Evolutionary conservation across 2,113 vertebrate species (phyloP).

Genomic region (Zingel zingel): DNA sequence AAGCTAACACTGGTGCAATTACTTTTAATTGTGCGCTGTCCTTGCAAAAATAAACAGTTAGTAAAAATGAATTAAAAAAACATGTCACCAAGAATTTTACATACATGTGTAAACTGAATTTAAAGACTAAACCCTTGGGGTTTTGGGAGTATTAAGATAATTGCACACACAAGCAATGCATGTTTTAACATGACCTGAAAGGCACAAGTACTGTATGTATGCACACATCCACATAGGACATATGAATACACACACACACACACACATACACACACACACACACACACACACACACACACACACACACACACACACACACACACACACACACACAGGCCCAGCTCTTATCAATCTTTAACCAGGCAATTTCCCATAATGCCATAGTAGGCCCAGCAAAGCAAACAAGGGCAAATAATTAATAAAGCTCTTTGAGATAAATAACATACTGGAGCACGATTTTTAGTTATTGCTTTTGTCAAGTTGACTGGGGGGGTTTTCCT

Average conservation of each 20-base stretch:
- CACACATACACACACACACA: conserved; percentile 8
- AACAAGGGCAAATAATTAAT: conserved; percentile 58
- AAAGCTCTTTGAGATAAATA: conserved; percentile 68
- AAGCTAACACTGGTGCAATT: no score
- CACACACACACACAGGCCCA: conserved; percentile 20
- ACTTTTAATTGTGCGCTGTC: no score
- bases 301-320: conserved; percentile 25
- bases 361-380: conserved; percentile 70
- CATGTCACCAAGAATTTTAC: not conserved
- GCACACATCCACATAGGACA: not conserved
- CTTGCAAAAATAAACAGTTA: no score
- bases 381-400: conserved; percentile 60
- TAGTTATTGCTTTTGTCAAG: conserved; percentile 56
- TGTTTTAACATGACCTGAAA: conserved; percentile 12
- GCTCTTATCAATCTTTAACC: conserved; percentile 80
- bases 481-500: conserved; percentile 48
- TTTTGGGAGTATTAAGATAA: not conserved
- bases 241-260: not conserved
- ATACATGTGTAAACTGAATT: not conserved
- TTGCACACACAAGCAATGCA: not conserved
- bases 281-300: conserved; percentile 20
- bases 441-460: conserved; percentile 59
- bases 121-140: not conserved
- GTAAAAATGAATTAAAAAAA: not conserved
- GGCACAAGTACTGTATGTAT: not conserved